These are phyloP conservation scores for Hypsibius dujardini DNA, from an alignment of 1,140 invertebrate genomes.

Conservation along the genomic window DNA sequence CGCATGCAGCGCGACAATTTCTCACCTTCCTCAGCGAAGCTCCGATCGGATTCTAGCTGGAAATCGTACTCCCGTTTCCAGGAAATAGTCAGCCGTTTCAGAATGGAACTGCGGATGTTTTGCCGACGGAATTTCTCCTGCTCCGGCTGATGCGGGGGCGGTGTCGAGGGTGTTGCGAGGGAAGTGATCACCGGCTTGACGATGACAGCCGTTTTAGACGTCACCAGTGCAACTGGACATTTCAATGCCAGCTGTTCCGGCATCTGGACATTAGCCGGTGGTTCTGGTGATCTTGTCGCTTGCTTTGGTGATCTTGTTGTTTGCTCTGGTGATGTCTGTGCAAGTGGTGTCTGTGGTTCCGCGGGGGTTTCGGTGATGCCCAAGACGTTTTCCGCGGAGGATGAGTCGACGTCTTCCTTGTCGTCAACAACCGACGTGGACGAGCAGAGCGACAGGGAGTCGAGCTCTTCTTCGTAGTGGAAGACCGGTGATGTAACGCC, in stretches of 20 bases:
- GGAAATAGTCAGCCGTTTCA: conserved; percentile 10
- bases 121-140: conserved; percentile 9
- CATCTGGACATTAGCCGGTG: no score
- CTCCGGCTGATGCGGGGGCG: background rate
- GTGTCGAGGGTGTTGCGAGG: background rate
- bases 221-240: no score
- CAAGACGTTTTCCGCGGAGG: no score
- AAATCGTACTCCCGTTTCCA: conserved; percentile 14
- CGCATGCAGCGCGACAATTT: background rate
- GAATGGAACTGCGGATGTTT: background rate
- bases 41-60: conserved; percentile 4
- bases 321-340: background rate
- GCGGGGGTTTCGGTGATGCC: no score
- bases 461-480: background rate
- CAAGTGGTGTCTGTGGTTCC: no score
- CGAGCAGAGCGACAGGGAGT: conserved; percentile 11
- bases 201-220: background rate
- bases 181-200: background rate
- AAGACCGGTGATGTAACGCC: background rate
- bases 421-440: background rate
- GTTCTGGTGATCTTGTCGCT: no score
- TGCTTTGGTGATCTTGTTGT: background rate
- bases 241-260: no score
- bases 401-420: background rate
- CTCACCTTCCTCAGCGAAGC: conserved; percentile 10